Evolutionary conservation across 2,797 vertebrate species (phyloP), one percentile per base, ranked within the genome.

Genomic region (Tamandua tetradactyla): DNA sequence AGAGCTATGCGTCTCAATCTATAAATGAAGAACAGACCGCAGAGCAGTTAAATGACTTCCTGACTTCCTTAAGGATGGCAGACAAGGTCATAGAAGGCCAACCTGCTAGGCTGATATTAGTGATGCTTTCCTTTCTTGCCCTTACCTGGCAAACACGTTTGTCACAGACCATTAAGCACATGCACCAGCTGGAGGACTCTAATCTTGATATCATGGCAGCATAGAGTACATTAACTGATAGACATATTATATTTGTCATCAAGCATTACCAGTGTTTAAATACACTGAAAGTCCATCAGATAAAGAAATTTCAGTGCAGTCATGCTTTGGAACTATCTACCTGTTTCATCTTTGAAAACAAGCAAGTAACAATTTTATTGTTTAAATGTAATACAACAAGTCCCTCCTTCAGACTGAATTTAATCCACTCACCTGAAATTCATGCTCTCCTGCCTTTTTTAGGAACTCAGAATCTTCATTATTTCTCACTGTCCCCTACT

Each of bases 281-380:
- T 86, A 80, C 9, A 76, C 61, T 75, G 69, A 59, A 74, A 79
- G 7, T 82, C 69, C 72, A 75, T 55, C 49, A 79, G 12, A 72
- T 61, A 80, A 85, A 80, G 68, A 61, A 17, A 78, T 15, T 64
- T 81, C 57, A 81, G 57, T 62, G 25, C 22, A 47, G 30, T n/a
- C 37, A 66, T 40, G 42, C 14, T 69, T 91, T 91, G 52, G 35
- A 79, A 78, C 88, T 90, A 81, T 59, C 37, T 11, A 68, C 35
- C 15, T 47, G 7, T 69, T 57, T 91, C 25, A 62, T 93, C 55
- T 94, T 78, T 88, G 49, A 78, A 80, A 93, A 92, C 25, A 92
- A 49, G 35, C n/a, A 59, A 68, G 22, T 40, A 96, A 66, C 2
- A 1, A n/a, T 40, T n/a, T 49, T 82, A 69, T 59, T 78, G 25